Conservation (phyloP, 1,140 invertebrate genomes). For the Philotrypesis tridentata region DNA sequence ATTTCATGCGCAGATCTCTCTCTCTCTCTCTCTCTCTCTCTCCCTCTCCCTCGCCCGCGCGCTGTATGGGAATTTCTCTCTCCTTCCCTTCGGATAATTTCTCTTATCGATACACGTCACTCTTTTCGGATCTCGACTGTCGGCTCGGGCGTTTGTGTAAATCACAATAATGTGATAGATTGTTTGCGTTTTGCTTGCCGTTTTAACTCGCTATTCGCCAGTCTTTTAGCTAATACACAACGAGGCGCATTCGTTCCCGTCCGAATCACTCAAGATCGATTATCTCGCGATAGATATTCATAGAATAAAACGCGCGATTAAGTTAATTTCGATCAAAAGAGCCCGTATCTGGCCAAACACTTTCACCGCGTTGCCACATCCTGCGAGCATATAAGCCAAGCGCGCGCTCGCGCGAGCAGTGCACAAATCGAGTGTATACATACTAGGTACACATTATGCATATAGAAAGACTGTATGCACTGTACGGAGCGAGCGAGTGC, state of each 20-base stretch:
- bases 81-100: background rate
- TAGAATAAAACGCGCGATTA: constrained; percentile 60
- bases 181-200: background rate
- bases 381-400: constrained; percentile 20
- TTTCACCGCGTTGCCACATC: constrained; percentile 69
- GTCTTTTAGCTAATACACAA: background rate
- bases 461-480: too few species aligned
- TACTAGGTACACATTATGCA: too few species aligned
- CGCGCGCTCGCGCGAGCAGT: constrained; percentile 23
- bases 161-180: background rate
- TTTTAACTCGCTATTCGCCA: background rate
- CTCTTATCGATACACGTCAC: background rate
- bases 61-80: background rate
- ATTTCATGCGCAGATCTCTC: constrained; percentile 29
- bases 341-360: constrained; percentile 59
- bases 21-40: too few species aligned
- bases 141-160: background rate
- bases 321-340: constrained; percentile 68
- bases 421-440: constrained; percentile 49
- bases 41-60: background rate
- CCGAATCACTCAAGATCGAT: background rate
- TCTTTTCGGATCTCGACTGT: background rate
- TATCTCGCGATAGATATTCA: constrained; percentile 3
- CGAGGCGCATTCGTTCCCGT: background rate
- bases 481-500: too few species aligned